A percentile compares a stretch with the other conserved stretches of the same genome.
Evolutionary conservation across 2,888 invertebrate genomes (phyloP).

Genomic region (Polyommatus iphigenia): DNA sequence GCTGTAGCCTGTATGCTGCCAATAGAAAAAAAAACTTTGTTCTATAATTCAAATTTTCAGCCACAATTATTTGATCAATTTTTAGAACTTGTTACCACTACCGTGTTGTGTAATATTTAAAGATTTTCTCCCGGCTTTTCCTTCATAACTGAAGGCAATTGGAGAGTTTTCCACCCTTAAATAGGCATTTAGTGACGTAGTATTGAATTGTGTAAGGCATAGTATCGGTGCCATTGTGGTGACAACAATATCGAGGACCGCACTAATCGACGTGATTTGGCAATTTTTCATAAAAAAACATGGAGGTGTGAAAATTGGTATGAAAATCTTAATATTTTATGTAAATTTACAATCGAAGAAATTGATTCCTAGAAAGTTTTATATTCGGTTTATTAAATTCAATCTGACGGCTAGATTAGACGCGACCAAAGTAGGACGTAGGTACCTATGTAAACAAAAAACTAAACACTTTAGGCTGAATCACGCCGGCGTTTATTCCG

Average conservation of each 20-base stretch:
- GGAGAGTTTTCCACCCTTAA: slow-evolving; percentile 57
- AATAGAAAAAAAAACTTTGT: neutral
- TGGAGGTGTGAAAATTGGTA: slow-evolving; percentile 40
- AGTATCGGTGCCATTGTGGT: slow-evolving; percentile 63
- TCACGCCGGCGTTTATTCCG: no score
- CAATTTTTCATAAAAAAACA: slow-evolving; percentile 53
- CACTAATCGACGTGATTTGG: slow-evolving; percentile 78
- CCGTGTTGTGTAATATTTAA: neutral
- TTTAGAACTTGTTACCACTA: no score
- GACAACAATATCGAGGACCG: slow-evolving; percentile 70
- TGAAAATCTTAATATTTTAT: neutral
- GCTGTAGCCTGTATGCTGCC: neutral
- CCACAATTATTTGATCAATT: no score
- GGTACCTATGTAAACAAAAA: no score
- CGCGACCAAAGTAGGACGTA: no score
- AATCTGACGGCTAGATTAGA: no score
- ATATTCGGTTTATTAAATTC: no score
- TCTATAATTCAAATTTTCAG: no score
- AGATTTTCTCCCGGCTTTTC: slow-evolving; percentile 57
- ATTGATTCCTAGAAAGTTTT: neutral
- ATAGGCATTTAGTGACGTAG: slow-evolving; percentile 64
- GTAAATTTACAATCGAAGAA: no score
- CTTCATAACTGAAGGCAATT: slow-evolving; percentile 60
- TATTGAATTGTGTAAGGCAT: slow-evolving; percentile 65
- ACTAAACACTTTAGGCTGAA: no score